phyloP scores from a whole-genome alignment of 1,140 invertebrate genomes.

The Polypedilum vanderplanki region DNA sequence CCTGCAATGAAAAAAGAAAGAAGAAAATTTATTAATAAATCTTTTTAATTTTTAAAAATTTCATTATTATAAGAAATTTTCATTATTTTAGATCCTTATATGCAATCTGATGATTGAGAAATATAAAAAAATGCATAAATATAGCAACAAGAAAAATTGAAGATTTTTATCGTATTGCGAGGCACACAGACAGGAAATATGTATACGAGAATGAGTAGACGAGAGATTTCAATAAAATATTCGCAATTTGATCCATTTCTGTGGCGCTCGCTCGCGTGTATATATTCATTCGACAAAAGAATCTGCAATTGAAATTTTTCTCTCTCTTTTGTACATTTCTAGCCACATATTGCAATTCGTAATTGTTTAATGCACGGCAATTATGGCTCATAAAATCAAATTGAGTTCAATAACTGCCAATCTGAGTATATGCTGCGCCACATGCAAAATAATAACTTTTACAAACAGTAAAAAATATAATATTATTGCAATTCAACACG shows the following conservation, averaged over 20 bases:
- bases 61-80: too few species aligned
- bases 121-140: not conserved
- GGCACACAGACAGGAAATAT: not conserved
- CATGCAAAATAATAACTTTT: too few species aligned
- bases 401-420: too few species aligned
- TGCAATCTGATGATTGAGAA: not conserved
- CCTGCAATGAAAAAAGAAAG: not conserved
- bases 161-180: not conserved
- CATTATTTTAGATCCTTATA: too few species aligned
- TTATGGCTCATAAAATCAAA: too few species aligned
- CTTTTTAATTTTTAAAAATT: not conserved
- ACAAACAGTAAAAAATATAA: not conserved
- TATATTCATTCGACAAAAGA: too few species aligned
- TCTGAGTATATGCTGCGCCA: too few species aligned
- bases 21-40: not conserved
- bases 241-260: conserved; percentile 18
- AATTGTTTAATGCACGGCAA: too few species aligned
- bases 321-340: too few species aligned
- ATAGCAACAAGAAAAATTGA: not conserved
- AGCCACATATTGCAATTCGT: too few species aligned
- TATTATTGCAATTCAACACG: not conserved
- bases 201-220: not conserved
- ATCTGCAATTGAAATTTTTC: too few species aligned
- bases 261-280: not conserved
- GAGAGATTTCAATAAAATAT: conserved; percentile 14